Conservation (phyloP, 2,113 vertebrate genomes). For the Canis aureus region DNA sequence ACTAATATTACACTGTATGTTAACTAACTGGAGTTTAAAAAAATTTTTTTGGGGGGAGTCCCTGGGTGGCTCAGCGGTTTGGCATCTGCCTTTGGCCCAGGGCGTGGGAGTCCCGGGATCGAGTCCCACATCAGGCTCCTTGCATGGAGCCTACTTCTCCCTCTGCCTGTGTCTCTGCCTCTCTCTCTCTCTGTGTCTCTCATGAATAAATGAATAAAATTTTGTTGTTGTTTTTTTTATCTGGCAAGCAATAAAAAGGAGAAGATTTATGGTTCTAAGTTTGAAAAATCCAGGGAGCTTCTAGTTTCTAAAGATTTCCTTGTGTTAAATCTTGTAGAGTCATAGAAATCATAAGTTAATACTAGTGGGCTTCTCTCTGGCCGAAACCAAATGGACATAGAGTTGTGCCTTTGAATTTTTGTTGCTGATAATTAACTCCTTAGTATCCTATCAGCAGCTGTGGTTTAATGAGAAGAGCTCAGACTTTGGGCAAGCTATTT, state of each 20-base stretch:
- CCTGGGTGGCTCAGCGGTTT: too few species aligned
- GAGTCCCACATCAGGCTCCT: too few species aligned
- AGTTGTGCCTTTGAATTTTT: neutral
- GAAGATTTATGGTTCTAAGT: neutral
- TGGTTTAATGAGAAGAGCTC: neutral
- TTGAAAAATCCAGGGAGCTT: constrained; percentile 29
- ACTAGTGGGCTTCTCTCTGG: neutral
- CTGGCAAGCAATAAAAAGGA: neutral
- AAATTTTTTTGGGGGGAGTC: neutral
- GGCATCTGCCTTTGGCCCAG: too few species aligned
- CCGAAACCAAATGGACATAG: neutral
- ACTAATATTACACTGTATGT: neutral
- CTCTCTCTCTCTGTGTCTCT: too few species aligned
- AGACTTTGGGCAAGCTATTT: neutral
- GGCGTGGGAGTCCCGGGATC: too few species aligned
- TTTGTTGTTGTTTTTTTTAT: neutral
- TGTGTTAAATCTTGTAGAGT: neutral
- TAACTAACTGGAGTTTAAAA: neutral
- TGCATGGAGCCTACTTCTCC: too few species aligned
- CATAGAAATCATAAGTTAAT: neutral
- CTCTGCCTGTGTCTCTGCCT: too few species aligned
- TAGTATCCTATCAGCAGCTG: neutral
- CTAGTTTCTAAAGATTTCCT: neutral
- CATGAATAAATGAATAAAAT: too few species aligned
- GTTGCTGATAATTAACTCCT: neutral